Evolutionary conservation across 2,113 vertebrate species (phyloP).

Genomic region (Mirounga angustirostris): DNA sequence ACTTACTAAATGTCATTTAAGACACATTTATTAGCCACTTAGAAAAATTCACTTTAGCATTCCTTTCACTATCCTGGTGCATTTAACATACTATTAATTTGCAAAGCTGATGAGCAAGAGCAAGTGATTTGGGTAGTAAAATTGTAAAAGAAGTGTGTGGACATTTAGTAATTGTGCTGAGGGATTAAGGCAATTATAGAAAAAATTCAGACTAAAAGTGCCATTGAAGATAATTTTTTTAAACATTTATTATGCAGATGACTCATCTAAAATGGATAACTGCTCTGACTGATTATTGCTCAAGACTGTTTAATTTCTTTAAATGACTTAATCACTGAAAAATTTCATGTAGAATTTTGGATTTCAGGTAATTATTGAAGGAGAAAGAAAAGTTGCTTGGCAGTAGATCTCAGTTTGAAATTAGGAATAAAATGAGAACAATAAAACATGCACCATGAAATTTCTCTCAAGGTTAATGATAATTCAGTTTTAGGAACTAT

Average conservation of each 20-base stretch:
- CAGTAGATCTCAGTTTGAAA: constrained; percentile 69
- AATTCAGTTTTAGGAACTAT: constrained; percentile 45
- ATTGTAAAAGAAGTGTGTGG: constrained; percentile 65
- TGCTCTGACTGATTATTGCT: constrained; percentile 77
- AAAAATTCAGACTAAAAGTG: constrained; percentile 68
- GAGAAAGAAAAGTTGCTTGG: constrained; percentile 69
- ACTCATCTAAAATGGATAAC: constrained; percentile 77
- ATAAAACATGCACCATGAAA: constrained; percentile 74
- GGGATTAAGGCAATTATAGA: constrained; percentile 73
- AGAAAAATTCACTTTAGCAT: constrained; percentile 68
- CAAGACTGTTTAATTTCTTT: constrained; percentile 78
- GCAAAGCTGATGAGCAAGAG: constrained; percentile 68
- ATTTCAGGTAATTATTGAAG: constrained; percentile 79
- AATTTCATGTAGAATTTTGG: constrained; percentile 69
- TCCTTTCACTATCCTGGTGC: constrained; percentile 45
- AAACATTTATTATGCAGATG: constrained; percentile 77
- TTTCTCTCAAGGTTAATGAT: constrained; percentile 77
- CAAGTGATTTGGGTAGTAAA: constrained; percentile 69
- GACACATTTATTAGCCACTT: constrained; percentile 62
- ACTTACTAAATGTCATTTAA: constrained; percentile 48
- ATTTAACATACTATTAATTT: constrained; percentile 76
- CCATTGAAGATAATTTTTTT: constrained; percentile 64
- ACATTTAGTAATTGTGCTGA: constrained; percentile 75
- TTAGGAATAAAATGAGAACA: constrained; percentile 76
- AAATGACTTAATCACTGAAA: constrained; percentile 77